phyloP scores from a whole-genome alignment of 2,113 vertebrate species.

The Hyaena hyaena region DNA sequence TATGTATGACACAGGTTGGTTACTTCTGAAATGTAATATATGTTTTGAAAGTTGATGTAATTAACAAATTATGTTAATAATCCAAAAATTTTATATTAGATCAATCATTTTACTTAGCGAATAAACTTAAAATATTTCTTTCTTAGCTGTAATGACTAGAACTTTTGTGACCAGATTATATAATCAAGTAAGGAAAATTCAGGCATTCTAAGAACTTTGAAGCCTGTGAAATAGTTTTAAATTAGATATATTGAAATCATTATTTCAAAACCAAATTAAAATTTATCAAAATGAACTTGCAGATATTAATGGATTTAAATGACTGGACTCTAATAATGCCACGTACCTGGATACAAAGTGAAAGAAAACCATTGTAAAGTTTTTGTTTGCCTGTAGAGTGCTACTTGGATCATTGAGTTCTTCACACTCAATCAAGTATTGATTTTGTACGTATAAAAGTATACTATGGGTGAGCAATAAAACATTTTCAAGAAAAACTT shows the following conservation, averaged over 20 bases:
- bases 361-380: not conserved
- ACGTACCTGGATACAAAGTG: not conserved
- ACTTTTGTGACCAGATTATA: not conserved
- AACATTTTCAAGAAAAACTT: not conserved
- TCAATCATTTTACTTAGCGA: not conserved
- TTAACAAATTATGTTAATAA: not conserved
- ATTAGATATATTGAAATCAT: constrained; percentile 31
- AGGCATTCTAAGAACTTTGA: not conserved
- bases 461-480: not conserved
- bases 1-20: not conserved
- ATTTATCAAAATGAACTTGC: not conserved
- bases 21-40: constrained; percentile 3
- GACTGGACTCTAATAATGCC: not conserved
- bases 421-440: constrained; percentile 15
- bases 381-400: not conserved
- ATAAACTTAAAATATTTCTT: constrained; percentile 42
- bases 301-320: constrained; percentile 12
- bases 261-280: constrained; percentile 46
- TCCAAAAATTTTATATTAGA: not conserved
- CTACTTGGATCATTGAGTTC: not conserved
- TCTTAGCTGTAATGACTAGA: too few relatives aligned
- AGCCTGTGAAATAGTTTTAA: constrained; percentile 18
- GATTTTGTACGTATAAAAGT: not conserved
- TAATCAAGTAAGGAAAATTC: not conserved
- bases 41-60: not conserved